These are phyloP conservation scores for Bufotes viridis DNA, from an alignment of 2,797 vertebrate species.

Conservation along the genomic window DNA sequence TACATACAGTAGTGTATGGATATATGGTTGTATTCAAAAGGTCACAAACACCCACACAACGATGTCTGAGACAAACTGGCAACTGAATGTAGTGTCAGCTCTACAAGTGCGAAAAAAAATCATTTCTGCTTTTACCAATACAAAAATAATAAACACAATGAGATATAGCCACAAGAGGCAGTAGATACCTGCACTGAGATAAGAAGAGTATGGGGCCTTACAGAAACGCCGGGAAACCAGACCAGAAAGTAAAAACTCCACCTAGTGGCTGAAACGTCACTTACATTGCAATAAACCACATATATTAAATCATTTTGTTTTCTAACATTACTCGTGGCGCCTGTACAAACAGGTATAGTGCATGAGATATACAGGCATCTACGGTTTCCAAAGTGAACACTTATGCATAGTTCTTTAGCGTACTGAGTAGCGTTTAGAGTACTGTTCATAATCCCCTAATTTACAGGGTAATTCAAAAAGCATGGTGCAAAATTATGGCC, in stretches of 20 bases:
- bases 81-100: not conserved
- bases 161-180: not conserved
- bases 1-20: not conserved
- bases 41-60: not conserved
- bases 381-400: too few relatives aligned
- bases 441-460: too few relatives aligned
- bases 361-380: too few relatives aligned
- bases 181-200: not conserved
- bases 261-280: not conserved
- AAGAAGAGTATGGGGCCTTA: not conserved
- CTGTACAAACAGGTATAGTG: too few relatives aligned
- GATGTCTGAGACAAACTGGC: not conserved
- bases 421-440: too few relatives aligned
- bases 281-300: not conserved
- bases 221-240: not conserved
- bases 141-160: too few relatives aligned
- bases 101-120: too few relatives aligned
- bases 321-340: not conserved
- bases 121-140: too few relatives aligned
- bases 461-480: too few relatives aligned
- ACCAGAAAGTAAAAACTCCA: constrained; percentile 1
- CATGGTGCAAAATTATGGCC: too few relatives aligned
- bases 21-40: not conserved
- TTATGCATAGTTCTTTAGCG: too few relatives aligned
- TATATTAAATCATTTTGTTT: not conserved